Evolutionary conservation across 1,140 invertebrate genomes (phyloP).

Genomic region (Penaeus japonicus): DNA sequence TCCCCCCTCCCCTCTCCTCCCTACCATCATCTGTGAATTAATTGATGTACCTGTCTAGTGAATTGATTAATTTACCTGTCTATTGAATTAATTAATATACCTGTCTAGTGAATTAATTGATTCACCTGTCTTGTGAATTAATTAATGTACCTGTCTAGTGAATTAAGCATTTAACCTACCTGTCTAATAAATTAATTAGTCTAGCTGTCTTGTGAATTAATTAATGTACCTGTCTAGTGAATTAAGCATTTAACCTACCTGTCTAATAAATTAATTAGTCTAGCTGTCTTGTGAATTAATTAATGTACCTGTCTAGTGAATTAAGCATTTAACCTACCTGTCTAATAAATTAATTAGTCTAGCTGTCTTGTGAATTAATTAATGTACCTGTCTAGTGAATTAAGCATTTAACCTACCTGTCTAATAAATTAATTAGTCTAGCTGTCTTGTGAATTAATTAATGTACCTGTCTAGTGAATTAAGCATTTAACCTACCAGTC

Average conservation of each 20-base stretch:
- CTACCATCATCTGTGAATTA: not conserved
- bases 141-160: no score
- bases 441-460: no score
- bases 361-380: not conserved
- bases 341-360: not conserved
- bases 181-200: not conserved
- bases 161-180: no score
- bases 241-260: no score
- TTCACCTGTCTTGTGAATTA: not conserved
- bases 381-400: no score
- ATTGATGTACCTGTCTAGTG: not conserved
- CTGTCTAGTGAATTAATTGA: not conserved
- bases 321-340: no score
- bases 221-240: no score
- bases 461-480: not conserved
- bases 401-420: no score
- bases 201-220: not conserved
- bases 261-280: not conserved
- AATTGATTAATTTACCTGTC: not conserved
- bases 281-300: not conserved
- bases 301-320: no score
- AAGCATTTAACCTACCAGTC: no score
- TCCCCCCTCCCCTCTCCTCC: no score
- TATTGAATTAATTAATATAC: not conserved
- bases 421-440: no score